Base-by-base conservation (phyloP, 2,113 vertebrate genomes). In the Cinclus mexicanus region DNA sequence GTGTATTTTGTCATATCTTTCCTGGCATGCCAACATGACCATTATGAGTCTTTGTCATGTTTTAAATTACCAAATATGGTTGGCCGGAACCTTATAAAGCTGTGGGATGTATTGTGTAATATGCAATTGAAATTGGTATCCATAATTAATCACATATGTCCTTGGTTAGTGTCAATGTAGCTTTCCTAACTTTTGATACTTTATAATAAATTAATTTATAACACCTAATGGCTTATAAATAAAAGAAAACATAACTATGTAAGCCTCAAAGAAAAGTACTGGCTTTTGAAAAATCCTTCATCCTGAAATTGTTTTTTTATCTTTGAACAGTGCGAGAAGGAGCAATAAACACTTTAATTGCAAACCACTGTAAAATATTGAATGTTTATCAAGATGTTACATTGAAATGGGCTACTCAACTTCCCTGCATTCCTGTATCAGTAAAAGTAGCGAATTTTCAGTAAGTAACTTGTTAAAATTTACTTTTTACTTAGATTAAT, bases 351-450 rank as follows among this genome's bases (percentile, higher is more conserved):
- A 98, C 98, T 90, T 95, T 99, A 89, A 96, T 99, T 69, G 98
- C 98, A 70, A 99, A 99, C 98, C 99, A 99, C 81, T 98, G 97
- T 94, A 98, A 97, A 95, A 98, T 99, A 98, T 96, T 99, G 96
- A 98, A 99, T 93, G 95, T 99, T 87, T 99, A 99, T 97, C 99
- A 99, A 97, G 99, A 99, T 41, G 97, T 99, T 92, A 99, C 98
- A 9, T 96, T 99, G 93, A 99, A 98, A 97, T 99, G 99, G 99
- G 99, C 98, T 15, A 94, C 99, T 70, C 99, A 99, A 91, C 99
- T 99, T 50, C 90, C 99, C 44, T 98, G 98, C 7, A 61, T 98
- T 87, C 99, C 99, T 42, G 98, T 99, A 22, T 97, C 98, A 49
- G 94, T 99, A 22, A 98, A 98, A 86, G 96, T 99, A 67, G 99